Percentiles rank a stretch among this genome's conserved stretches.
These are phyloP conservation scores for Tinamus guttatus DNA, from an alignment of 2,113 vertebrate genomes.

Conservation along the genomic window DNA sequence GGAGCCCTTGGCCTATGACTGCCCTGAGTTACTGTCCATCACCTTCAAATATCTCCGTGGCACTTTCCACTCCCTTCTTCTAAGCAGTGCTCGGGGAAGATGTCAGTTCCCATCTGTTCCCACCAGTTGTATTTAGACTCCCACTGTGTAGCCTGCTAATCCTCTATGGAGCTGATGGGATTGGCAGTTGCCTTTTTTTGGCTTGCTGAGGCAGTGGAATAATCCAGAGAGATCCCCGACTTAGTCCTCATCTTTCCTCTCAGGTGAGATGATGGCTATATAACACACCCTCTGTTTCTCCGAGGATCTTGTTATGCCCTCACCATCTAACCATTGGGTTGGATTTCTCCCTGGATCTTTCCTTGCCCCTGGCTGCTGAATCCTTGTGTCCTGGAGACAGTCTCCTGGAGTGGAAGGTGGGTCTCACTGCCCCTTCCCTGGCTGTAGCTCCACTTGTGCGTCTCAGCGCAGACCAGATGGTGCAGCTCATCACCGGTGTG, in stretches of 20 bases:
- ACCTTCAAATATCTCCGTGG: fast-evolving
- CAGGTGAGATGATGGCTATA: background rate
- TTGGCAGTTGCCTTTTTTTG: background rate
- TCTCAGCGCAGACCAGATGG: background rate
- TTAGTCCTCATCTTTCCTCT: fast-evolving
- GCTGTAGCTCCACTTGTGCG: no score
- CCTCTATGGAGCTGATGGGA: background rate
- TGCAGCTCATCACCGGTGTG: background rate
- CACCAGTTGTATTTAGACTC: background rate
- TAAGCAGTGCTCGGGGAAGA: background rate
- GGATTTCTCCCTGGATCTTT: background rate
- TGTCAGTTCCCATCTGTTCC: no score
- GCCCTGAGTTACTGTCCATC: background rate
- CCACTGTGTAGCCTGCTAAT: background rate
- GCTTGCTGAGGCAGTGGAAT: background rate
- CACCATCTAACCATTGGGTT: background rate
- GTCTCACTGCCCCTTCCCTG: background rate
- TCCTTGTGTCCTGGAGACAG: background rate
- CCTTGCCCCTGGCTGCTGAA: background rate
- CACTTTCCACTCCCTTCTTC: background rate
- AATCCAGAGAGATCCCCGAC: background rate
- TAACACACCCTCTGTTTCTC: fast-evolving
- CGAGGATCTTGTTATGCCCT: background rate
- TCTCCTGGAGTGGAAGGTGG: background rate
- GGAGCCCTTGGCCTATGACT: background rate